Percentiles rank a stretch among this genome's conserved stretches.
These are phyloP conservation scores for Dryomyza anilis DNA, from an alignment of 2,888 invertebrate genomes.

Conservation along the genomic window DNA sequence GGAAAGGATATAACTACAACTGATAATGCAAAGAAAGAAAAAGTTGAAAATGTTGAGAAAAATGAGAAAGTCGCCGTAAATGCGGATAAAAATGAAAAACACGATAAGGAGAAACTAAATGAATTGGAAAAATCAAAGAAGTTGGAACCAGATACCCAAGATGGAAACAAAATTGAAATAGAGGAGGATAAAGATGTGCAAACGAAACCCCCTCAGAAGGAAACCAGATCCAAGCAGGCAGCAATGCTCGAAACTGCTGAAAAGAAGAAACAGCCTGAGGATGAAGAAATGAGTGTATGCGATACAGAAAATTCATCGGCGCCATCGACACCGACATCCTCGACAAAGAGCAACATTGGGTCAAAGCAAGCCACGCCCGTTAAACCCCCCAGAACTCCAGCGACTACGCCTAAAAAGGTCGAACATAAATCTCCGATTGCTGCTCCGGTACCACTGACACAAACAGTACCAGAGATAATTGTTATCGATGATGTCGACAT, in stretches of 20 bases:
- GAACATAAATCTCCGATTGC: neutral
- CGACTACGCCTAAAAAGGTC: conserved; percentile 7
- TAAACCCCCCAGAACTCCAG: conserved; percentile 22
- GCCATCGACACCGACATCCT: conserved; percentile 14
- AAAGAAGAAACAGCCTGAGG: conserved; percentile 30
- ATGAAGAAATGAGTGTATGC: neutral
- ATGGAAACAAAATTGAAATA: conserved; percentile 26
- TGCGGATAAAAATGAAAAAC: conserved; percentile 3
- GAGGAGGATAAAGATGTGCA: conserved; percentile 29
- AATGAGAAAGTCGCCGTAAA: conserved; percentile 13
- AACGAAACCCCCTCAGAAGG: conserved; percentile 28
- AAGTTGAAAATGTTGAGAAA: conserved; percentile 31
- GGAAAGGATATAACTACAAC: conserved; percentile 3
- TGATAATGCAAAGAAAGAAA: conserved; percentile 31
- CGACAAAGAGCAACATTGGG: conserved; percentile 13
- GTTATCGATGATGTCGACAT: conserved; percentile 50
- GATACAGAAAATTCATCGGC: neutral
- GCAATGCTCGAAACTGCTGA: conserved; percentile 22
- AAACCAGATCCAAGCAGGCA: conserved; percentile 18
- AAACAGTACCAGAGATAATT: conserved; percentile 23
- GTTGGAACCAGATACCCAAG: conserved; percentile 35
- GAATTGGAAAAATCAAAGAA: no score
- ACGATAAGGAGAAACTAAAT: conserved; percentile 15
- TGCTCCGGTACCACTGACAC: neutral
- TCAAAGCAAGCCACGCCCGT: conserved; percentile 24